Evolutionary conservation across 2,888 invertebrate species (phyloP).

Genomic region (Sericinus montela): DNA sequence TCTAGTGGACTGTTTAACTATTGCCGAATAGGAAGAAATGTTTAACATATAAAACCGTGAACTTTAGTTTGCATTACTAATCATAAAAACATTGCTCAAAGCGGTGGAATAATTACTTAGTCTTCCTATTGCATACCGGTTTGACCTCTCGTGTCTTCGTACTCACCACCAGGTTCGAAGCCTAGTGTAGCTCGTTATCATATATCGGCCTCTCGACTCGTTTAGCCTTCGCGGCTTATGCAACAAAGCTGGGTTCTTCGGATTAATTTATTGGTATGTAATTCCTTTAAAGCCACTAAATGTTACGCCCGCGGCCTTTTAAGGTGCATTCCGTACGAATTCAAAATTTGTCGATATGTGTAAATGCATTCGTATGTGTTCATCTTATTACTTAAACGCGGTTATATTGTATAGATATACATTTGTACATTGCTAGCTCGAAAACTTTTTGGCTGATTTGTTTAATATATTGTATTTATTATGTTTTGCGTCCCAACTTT

Average conservation of each 20-base stretch:
- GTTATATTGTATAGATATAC: too few relatives aligned
- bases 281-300: constrained; percentile 1
- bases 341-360: neutral
- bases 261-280: constrained; percentile 15
- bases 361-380: neutral
- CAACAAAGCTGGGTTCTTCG: constrained; percentile 13
- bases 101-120: too few relatives aligned
- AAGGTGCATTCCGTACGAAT: neutral
- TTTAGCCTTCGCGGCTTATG: constrained; percentile 13
- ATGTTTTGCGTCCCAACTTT: too few relatives aligned
- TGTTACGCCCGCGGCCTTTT: constrained; percentile 1
- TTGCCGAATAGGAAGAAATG: too few relatives aligned
- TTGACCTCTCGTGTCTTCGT: neutral
- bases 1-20: too few relatives aligned
- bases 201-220: constrained; percentile 1
- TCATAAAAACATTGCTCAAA: too few relatives aligned
- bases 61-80: too few relatives aligned
- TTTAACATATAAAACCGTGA: too few relatives aligned
- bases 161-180: neutral
- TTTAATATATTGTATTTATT: too few relatives aligned
- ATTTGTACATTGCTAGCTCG: too few relatives aligned
- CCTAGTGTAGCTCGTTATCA: constrained; percentile 4
- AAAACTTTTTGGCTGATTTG: too few relatives aligned
- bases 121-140: neutral
- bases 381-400: too few relatives aligned